Conservation (phyloP, 2,888 invertebrate species). For the Podotricha telesiphe region DNA sequence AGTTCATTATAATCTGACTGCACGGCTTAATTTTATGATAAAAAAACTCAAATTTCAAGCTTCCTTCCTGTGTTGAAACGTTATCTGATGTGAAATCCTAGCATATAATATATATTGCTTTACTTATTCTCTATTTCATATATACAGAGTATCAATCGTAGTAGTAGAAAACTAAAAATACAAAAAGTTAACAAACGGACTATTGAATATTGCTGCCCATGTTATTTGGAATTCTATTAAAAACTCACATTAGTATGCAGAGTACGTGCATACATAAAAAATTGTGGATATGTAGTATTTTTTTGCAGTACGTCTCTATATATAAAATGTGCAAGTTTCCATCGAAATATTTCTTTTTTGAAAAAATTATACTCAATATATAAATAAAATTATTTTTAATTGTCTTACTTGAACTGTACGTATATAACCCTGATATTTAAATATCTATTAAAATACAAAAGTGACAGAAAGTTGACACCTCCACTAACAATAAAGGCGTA, state of each 20-base stretch:
- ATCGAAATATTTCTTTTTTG: background rate
- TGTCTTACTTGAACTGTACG: background rate
- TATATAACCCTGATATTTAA: background rate
- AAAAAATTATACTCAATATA: background rate
- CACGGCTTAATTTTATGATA: background rate
- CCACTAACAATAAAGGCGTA: conserved; percentile 32
- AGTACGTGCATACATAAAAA: conserved; percentile 19
- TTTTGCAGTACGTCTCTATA: conserved; percentile 23
- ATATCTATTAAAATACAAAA: conserved; percentile 6
- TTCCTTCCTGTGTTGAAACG: background rate
- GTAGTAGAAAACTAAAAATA: background rate
- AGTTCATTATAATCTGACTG: background rate
- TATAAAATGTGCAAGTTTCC: conserved; percentile 5
- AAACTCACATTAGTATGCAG: conserved; percentile 24
- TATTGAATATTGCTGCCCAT: conserved; percentile 3
- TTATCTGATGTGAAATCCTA: background rate
- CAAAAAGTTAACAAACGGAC: conserved; percentile 9
- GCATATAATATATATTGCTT: background rate
- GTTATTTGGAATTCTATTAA: conserved; percentile 24
- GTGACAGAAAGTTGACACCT: conserved; percentile 26
- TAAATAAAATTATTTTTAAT: background rate
- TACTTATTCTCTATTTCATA: background rate
- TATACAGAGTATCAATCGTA: background rate
- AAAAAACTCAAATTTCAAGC: no score
- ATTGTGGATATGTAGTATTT: conserved; percentile 18